These are phyloP conservation scores for Hypocryptadius cinnamomeus DNA, from an alignment of 2,113 vertebrate species.

Conservation along the genomic window DNA sequence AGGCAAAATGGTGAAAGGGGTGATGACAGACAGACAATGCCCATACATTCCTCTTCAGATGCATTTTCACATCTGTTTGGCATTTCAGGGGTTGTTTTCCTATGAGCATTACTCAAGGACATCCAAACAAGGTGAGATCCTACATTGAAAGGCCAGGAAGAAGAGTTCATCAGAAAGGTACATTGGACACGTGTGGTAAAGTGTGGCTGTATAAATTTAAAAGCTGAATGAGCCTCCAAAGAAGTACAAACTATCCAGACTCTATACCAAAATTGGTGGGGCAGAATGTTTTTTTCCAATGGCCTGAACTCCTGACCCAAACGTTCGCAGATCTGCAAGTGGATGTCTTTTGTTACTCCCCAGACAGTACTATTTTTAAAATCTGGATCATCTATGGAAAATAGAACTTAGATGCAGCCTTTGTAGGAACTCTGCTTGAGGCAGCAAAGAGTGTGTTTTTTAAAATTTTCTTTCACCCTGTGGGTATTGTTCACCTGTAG, in stretches of 20 bases:
- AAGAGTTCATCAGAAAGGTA: background rate
- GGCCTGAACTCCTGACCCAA: background rate
- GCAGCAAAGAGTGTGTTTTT: background rate
- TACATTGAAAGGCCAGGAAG: slow-evolving; percentile 1
- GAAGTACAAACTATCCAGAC: background rate
- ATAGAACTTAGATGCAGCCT: background rate
- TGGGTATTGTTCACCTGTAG: background rate
- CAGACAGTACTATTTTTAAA: background rate
- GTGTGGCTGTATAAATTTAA: background rate
- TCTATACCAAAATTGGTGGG: background rate
- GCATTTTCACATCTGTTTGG: slow-evolving; percentile 41
- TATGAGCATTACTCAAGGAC: background rate
- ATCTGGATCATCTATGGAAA: background rate
- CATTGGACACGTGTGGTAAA: background rate
- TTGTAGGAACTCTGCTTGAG: background rate
- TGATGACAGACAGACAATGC: slow-evolving; percentile 18
- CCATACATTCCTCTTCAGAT: background rate
- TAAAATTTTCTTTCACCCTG: background rate
- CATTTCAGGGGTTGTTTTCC: background rate
- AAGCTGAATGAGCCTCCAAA: background rate
- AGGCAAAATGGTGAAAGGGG: background rate
- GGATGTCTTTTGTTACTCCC: background rate
- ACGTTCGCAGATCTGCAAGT: background rate
- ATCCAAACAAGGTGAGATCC: slow-evolving; percentile 6
- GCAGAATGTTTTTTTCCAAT: background rate